Evolutionary conservation across 2,888 invertebrate genomes (phyloP), one percentile per base, ranked within the genome.

Genomic region (Stictocephala bisonia): DNA sequence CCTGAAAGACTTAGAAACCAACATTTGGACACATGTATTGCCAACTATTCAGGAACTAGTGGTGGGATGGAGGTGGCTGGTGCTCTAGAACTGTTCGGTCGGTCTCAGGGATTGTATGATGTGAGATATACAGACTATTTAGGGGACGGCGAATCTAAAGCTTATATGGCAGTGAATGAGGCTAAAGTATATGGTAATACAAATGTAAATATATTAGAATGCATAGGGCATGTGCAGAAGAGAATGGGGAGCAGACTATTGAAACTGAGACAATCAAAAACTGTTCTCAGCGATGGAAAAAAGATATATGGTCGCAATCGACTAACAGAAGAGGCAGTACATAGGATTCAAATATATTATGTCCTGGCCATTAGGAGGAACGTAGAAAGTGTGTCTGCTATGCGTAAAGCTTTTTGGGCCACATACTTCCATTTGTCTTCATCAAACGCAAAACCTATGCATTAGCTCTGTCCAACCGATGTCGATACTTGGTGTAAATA

Each of bases 351-450:
- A 31, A 72, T 60, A 22, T 81, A 76, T 70, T 80, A 80, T 72
- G 79, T 79, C n/a, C 51, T 78, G 18, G 80, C 79, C 11, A 80
- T 80, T 58, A 67, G 78, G 44, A 60, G 76, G n/a, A 76, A 79
- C 71, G 53, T 75, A n/a, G 50, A 78, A 68, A 75, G 76, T 18
- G 56, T 76, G n/a, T 77, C 77, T 44, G 71, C 74, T 4, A 80
- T 80, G 79, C 78, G 78, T 51, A 75, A 76, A 64, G 80, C 74
- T 11, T 73, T 81, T 51, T 81, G 79, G 80, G 78, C 80, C 9
- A 75, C 75, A n/a, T 80, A 74, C 66, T 75, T 73, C 24, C 79
- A 80, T 67, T 75, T 77, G 56, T 41, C 44, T 60, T 80, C 79
- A n/a, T n/a, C n/a, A n/a, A n/a, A n/a, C n/a, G 78, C 78, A n/a